Conservation (phyloP, 2,797 vertebrate species). For the Huso huso region DNA sequence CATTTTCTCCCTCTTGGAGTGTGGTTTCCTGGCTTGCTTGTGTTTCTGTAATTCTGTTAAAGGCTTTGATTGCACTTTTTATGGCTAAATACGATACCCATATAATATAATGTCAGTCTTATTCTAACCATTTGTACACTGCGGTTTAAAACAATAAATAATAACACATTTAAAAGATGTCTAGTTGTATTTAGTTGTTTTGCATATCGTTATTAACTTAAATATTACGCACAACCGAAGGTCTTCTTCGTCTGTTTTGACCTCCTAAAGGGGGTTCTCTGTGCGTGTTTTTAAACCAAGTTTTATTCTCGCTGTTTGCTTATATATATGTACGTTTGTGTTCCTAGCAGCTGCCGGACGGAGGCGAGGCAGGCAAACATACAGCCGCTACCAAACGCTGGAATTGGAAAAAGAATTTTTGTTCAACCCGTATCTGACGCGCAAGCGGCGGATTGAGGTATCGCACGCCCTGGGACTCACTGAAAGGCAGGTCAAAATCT, state of each 20-base stretch:
- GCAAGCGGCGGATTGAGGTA: conserved; percentile 93
- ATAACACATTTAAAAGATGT: too few relatives aligned
- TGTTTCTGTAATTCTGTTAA: conserved; percentile 60
- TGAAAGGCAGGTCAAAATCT: conserved; percentile 95
- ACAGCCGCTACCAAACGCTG: conserved; percentile 96
- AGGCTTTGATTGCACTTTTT: conserved; percentile 76
- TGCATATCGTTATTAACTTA: too few relatives aligned
- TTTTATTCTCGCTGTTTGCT: too few relatives aligned
- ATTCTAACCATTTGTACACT: too few relatives aligned
- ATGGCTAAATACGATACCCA: conserved; percentile 44
- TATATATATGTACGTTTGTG: conserved; percentile 12
- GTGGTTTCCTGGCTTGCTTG: conserved; percentile 53
- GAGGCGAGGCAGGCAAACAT: conserved; percentile 92
- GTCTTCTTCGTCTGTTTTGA: too few relatives aligned
- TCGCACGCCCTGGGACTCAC: conserved; percentile 93
- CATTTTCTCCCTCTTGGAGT: conserved; percentile 54
- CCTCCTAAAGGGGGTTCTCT: too few relatives aligned
- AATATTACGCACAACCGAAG: too few relatives aligned
- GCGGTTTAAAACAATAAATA: too few relatives aligned
- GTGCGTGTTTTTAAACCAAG: too few relatives aligned
- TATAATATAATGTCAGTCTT: too few relatives aligned
- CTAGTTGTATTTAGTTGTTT: too few relatives aligned
- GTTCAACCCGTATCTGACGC: conserved; percentile 95
- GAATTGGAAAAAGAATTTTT: conserved; percentile 97
- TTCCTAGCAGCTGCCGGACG: conserved; percentile 91